Evolutionary conservation across 2,797 vertebrate genomes (phyloP), one percentile per base, ranked within the genome.

Genomic region (Enteromius argenteus): DNA sequence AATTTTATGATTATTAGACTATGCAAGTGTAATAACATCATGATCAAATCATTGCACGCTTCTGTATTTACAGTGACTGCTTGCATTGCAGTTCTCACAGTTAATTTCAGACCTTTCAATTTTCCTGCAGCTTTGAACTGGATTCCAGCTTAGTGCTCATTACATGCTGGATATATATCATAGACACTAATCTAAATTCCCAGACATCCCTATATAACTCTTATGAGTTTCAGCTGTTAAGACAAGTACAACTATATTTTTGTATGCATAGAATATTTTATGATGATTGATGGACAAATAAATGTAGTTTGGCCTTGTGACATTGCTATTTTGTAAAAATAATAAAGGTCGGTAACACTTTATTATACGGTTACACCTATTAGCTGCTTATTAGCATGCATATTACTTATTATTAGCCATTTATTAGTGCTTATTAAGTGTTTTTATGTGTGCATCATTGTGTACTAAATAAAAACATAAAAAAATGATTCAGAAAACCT

Each of bases 141-240:
- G 27, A 82, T 69, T 35, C 58, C 27, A 64, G 21, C 49, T 49
- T 67, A 44, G 39, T 49, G 51, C 69, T 83, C 62, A 44, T 78
- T 72, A 23, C 75, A 37, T 66, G 30, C 53, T 10, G 79, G 88
- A 90, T 90, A 86, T 89, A 86, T 87, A 85, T 68, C 75, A 2
- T 37, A 67, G 83, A 86, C 86, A 83, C 80, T 69, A 74, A 87
- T 84, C 89, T 35, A 81, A 87, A 91, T 92, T 93, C 92, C 85
- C 89, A 90, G 92, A 92, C 84, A 49, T 49, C 39, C 19, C 30
- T 15, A 67, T 75, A 74, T 49, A 81, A 49, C 68, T 73, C 11
- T 19, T 21, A 30, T 21, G 32, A 64, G 64, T 68, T 37, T 68
- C 8, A 49, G 77, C 30, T 67, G 77, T 35, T 42, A 21, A 21